Base-by-base conservation (phyloP, 2,797 vertebrate genomes). In the Myotis pilosus region DNA sequence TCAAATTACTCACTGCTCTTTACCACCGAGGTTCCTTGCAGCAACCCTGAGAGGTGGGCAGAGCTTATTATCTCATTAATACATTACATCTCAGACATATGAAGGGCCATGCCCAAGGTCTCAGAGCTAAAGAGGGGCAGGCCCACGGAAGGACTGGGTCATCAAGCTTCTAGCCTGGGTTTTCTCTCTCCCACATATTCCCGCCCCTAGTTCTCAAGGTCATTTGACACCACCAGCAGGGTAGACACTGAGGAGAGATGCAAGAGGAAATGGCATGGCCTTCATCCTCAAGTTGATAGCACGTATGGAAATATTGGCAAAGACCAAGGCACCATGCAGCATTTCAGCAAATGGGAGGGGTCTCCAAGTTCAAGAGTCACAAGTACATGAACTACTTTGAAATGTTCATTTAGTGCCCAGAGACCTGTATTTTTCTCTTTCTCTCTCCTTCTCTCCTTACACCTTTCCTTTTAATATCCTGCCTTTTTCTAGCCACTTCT, bases 391-490 rank as follows among this genome's bases (percentile, higher is more conserved):
- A n/a, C 51, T 20, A 22, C 30, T 64, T 57, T 36, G 57, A 12
- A 91, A 25, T 51, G 38, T 80, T 68, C 74, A 7, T 62, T 64
- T 9, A 71, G 66, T n/a, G 16, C 51, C 20, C 10, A 6, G 80
- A 66, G 5, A 83, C 19, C 57, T 51, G 19, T 28, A 60, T 74
- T 15, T 10, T 20, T 41, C 1, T 12, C 2, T 25, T 13, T 41
- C 1, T 19, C 5, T 36, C 1, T 33, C 6, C 12, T 8, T 6
- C 5, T 28, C 22, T 38, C 16, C 41, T 25, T 10, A 8, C 1
- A 33, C 6, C 20, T 78, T 41, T 47, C 30, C 60, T 81, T 92
- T 80, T 60, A 16, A 22, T 55, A 62, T n/a, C 28, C 22, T 66
- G 41, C 33, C 12, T 38, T 53, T 49, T 30, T 71, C 11, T 49